Evolutionary conservation across 2,888 invertebrate genomes (phyloP), one percentile per base, ranked within the genome.

Genomic region (Sceliomorpha sp.): DNA sequence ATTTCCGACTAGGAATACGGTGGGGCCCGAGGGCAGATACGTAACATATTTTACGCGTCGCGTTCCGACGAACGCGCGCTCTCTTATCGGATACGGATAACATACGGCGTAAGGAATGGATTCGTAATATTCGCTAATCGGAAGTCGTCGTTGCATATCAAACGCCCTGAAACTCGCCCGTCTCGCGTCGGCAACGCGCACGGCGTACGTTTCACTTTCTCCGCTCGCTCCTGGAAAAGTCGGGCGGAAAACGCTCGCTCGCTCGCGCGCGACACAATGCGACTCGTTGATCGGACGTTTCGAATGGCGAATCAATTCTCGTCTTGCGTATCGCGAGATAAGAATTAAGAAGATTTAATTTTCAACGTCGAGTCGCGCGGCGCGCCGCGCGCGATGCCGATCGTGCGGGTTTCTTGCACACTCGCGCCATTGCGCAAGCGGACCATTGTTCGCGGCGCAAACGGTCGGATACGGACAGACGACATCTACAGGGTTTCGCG

Each of bases 361-460:
- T 20, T 5, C n/a, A n/a, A 20, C 58, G 56, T 44, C 63, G 48
- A 29, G 34, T 36, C 15, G 8, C 14, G 27, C 13, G 34, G 20
- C 13, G 34, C 58, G 26, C 44, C 24, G 34, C 13, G 8, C 17
- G 53, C 32, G 42, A 32, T 47, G 42, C 53, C 27, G 31, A 13
- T 14, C 12, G 37, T n/a, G n/a, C n/a, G n/a, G n/a, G n/a, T n/a
- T n/a, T 56, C 29, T 58, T 39, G 56, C 47, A 50, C 36, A 50
- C 37, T 17, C 37, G 31, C 32, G n/a, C n/a, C n/a, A 42, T 72
- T 72, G 59, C 51, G 55, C 63, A 69, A 72, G 47, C 63, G 26
- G 48, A 24, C 66, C 50, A 72, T 72, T 72, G 72, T 72, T 69
- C 53, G 53, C 31, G 7, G 34, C 34, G 47, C 55, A 34, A 47